A percentile compares a stretch with the other conserved stretches of the same genome.
phyloP scores from a whole-genome alignment of 2,888 invertebrate genomes.

The Drosophila emarginata region DNA sequence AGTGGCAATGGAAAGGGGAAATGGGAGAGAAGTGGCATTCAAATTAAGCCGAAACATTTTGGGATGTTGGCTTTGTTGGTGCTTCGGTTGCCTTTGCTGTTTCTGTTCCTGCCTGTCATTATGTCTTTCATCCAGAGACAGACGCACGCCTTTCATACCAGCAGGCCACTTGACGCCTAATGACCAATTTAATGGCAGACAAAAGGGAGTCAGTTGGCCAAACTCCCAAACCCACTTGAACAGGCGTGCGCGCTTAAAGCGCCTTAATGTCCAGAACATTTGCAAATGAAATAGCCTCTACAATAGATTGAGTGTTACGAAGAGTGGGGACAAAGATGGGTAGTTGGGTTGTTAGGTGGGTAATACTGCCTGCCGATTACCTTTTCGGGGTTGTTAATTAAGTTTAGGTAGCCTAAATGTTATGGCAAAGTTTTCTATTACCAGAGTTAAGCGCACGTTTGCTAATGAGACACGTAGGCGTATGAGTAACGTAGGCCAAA shows the following conservation, averaged over 20 bases:
- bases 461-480: constrained; percentile 73
- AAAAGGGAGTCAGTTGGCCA: constrained; percentile 13
- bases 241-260: constrained; percentile 35
- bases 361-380: constrained; percentile 55
- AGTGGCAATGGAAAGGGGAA: neutral
- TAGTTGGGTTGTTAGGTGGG: constrained; percentile 11
- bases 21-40: constrained; percentile 30
- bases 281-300: constrained; percentile 67
- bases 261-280: constrained; percentile 63
- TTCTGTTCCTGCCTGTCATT: constrained; percentile 23
- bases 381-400: constrained; percentile 67
- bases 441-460: constrained; percentile 50
- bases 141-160: constrained; percentile 49
- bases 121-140: constrained; percentile 22
- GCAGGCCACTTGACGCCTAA: constrained; percentile 73
- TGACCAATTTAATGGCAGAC: constrained; percentile 68
- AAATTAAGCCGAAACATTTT: constrained; percentile 71
- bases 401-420: constrained; percentile 67
- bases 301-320: constrained; percentile 33
- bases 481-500: constrained; percentile 68
- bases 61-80: constrained; percentile 46
- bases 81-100: constrained; percentile 30
- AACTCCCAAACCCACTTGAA: constrained; percentile 14
- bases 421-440: constrained; percentile 74
- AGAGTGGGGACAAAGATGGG: too few species aligned